Base-by-base conservation (phyloP, 2,888 invertebrate species). In the Phaonia tiefii region DNA sequence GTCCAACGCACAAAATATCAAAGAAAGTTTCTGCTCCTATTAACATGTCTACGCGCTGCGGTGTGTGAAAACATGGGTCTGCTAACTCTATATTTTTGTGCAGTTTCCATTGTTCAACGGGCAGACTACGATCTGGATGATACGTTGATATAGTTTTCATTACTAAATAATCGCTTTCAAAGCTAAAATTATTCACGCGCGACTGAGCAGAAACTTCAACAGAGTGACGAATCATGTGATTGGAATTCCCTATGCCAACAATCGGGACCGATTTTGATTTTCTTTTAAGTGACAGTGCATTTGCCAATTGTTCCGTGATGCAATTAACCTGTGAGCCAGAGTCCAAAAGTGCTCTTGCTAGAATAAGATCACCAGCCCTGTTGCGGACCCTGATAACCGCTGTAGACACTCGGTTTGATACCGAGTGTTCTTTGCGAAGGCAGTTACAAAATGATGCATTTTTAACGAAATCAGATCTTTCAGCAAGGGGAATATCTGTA, bases 11-110 rank as follows among this genome's bases (percentile, higher is more conserved):
- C 42, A 82, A 60, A 20, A 79, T 46, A 5, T 69, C 58, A 25
- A 79, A 79, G 20, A 82, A 76, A 25, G 44, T 71, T 42, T 72
- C 63, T 39, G 51, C 72, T 2, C 51, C 51, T 37, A 72, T 63
- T 20, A 72, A 72, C 63, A n/a, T n/a, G n/a, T n/a, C n/a, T n/a
- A n/a, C n/a, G 20, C 13, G 31, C n/a, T 79, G 58, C 17, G 77
- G 73, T 13, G 73, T 81, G 2, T 46, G 10, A 39, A 79, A 77
- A 3, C 60, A 46, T 11, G 79, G 81, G 65, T 81, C 81, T 10
- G 75, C 79, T 20, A 77, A 42, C 8, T 82, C 49, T 8, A 83
- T 73, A 73, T 83, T 77, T 0, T 1, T 0, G 0, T 66, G 80
- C 2, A 79, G 26, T 22, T 77, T 73, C 81, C 79, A 79, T 17